A percentile compares a stretch with the other conserved stretches of the same genome.
Conservation (phyloP, 2,797 vertebrate genomes). For the Pagetopsis macropterus region DNA sequence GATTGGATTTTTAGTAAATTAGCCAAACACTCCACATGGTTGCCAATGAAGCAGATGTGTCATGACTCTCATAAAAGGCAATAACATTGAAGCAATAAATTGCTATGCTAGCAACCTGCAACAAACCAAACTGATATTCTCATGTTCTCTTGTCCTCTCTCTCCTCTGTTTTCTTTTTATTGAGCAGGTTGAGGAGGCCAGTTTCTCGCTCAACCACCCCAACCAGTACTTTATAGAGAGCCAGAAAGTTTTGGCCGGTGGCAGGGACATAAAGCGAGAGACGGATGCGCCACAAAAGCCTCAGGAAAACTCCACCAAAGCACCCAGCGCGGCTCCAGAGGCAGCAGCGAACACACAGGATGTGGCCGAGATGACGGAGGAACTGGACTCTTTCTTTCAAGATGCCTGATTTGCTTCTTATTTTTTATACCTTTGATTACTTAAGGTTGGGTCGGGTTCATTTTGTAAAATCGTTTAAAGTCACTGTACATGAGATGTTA, state of each 20-base stretch:
- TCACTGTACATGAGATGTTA: constrained; percentile 5
- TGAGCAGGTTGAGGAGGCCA: constrained; percentile 88
- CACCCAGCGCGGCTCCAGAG: constrained; percentile 36
- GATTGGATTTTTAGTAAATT: constrained; percentile 21
- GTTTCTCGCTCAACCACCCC: constrained; percentile 95
- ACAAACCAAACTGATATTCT: background rate
- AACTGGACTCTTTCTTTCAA: constrained; percentile 88
- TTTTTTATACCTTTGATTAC: background rate
- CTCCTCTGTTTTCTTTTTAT: background rate
- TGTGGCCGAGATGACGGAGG: constrained; percentile 80
- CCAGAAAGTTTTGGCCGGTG: constrained; percentile 86
- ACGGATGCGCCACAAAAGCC: constrained; percentile 67
- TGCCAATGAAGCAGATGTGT: constrained; percentile 14
- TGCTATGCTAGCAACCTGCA: constrained; percentile 14
- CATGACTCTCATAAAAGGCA: constrained; percentile 15
- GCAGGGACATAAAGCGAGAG: constrained; percentile 89
- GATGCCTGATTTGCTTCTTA: constrained; percentile 60
- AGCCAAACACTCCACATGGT: background rate
- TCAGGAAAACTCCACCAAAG: constrained; percentile 62
- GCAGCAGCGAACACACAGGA: constrained; percentile 55
- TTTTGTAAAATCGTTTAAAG: constrained; percentile 7
- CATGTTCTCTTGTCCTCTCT: constrained; percentile 8
- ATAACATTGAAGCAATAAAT: constrained; percentile 23
- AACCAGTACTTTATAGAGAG: constrained; percentile 98
- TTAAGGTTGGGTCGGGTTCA: background rate